Conservation (phyloP, 2,113 vertebrate species). For the Pelusios castaneus region DNA sequence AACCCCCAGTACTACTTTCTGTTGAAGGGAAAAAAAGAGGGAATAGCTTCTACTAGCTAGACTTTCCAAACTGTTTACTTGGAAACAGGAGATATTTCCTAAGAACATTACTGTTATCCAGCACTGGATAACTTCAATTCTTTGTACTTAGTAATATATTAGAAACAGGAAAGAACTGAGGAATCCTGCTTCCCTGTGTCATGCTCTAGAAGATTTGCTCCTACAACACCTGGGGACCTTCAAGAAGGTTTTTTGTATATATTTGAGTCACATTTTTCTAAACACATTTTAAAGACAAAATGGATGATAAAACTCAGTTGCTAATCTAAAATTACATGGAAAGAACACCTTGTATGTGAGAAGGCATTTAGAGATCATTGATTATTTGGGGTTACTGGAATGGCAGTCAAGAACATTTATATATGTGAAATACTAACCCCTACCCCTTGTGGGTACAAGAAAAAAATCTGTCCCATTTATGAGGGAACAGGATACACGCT, state of each 20-base stretch:
- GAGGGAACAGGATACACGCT: background rate
- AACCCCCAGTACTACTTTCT: background rate
- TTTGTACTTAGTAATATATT: background rate
- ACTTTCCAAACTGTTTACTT: background rate
- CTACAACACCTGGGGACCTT: background rate
- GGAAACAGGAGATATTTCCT: background rate
- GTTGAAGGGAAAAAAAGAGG: background rate
- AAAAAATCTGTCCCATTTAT: background rate
- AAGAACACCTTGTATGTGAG: background rate
- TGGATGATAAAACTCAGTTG: background rate
- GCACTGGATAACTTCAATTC: too few relatives aligned
- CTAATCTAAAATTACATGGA: background rate
- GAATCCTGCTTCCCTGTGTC: background rate
- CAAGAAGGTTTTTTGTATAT: background rate
- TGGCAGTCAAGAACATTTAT: background rate
- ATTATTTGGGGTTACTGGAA: background rate
- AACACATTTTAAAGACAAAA: background rate
- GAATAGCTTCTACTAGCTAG: background rate
- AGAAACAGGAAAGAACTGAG: background rate
- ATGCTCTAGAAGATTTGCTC: too few relatives aligned
- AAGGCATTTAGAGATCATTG: background rate
- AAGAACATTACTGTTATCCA: too few relatives aligned
- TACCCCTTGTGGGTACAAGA: too few relatives aligned
- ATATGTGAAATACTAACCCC: background rate
- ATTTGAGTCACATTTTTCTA: background rate